Conservation (phyloP, 1,140 invertebrate species). For the Lordiphosa mommai region DNA sequence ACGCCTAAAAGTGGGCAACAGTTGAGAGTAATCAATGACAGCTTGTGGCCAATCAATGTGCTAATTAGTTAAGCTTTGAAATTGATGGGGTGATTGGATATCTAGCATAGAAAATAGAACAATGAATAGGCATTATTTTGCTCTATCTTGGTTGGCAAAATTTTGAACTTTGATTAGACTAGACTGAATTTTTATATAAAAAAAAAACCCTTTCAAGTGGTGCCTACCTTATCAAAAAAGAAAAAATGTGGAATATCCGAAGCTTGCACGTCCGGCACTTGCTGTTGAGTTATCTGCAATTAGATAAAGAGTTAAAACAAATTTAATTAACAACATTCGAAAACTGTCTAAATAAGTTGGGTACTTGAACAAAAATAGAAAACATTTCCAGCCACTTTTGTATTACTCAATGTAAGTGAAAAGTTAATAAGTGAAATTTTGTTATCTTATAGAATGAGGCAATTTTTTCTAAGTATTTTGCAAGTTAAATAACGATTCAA, state of each 20-base stretch:
- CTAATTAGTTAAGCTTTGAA: conserved; percentile 5
- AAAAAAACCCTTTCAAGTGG: neutral
- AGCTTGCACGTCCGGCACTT: neutral
- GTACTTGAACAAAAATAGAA: no score
- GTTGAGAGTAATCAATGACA: conserved; percentile 11
- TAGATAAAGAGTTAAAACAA: neutral
- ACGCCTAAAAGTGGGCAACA: conserved; percentile 42
- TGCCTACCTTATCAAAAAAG: neutral
- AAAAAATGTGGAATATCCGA: neutral
- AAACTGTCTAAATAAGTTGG: no score
- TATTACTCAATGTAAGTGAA: no score
- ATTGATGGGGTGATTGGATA: neutral
- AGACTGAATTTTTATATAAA: conserved; percentile 3
- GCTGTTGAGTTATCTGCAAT: neutral
- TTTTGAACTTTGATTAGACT: conserved; percentile 5
- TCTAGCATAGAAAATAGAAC: no score
- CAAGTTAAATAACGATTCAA: no score
- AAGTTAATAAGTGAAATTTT: no score
- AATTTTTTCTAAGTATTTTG: no score
- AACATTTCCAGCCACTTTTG: no score
- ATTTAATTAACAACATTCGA: neutral
- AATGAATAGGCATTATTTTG: no score
- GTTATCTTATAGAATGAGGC: no score
- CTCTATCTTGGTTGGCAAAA: neutral
- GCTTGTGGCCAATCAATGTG: conserved; percentile 1